Percentiles rank a stretch among this genome's conserved stretches.
Evolutionary conservation across 2,113 vertebrate species (phyloP).

Genomic region (Polypterus bichir): DNA sequence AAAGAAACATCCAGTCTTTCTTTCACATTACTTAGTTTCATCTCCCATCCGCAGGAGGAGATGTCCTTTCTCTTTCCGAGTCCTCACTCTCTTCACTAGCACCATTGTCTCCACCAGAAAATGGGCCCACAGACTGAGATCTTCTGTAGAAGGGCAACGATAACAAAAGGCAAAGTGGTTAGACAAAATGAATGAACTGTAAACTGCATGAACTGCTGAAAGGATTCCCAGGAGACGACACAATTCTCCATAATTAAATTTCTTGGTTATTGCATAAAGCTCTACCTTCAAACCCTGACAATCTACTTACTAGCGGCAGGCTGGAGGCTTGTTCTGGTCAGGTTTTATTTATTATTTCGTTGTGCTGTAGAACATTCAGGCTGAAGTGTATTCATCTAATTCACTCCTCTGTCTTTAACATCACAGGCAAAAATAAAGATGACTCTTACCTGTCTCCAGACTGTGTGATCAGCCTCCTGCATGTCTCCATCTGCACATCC

Average conservation of each 20-base stretch:
- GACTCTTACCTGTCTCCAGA: conserved; percentile 67
- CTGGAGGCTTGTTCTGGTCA: no score
- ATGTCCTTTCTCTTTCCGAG: conserved; percentile 34
- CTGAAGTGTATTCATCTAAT: neutral
- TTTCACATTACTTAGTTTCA: conserved; percentile 36
- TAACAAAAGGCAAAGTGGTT: no score
- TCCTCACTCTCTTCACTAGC: conserved; percentile 35
- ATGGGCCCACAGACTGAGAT: conserved; percentile 22
- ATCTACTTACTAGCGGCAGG: no score
- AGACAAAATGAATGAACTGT: no score
- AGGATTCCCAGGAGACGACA: no score
- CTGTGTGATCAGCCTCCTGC: conserved; percentile 84
- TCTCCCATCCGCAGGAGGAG: conserved; percentile 20
- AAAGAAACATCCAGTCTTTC: conserved; percentile 20
- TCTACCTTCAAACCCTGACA: no score
- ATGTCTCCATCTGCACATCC: conserved; percentile 97
- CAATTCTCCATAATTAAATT: no score
- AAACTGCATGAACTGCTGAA: no score
- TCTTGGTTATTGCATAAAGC: no score
- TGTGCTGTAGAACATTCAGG: neutral
- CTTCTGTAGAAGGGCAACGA: neutral
- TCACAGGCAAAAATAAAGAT: neutral
- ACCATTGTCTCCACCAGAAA: conserved; percentile 19
- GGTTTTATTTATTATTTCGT: neutral
- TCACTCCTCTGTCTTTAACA: neutral